Conservation (phyloP, 2,113 vertebrate species). For the Phalacrocorax aristotelis region DNA sequence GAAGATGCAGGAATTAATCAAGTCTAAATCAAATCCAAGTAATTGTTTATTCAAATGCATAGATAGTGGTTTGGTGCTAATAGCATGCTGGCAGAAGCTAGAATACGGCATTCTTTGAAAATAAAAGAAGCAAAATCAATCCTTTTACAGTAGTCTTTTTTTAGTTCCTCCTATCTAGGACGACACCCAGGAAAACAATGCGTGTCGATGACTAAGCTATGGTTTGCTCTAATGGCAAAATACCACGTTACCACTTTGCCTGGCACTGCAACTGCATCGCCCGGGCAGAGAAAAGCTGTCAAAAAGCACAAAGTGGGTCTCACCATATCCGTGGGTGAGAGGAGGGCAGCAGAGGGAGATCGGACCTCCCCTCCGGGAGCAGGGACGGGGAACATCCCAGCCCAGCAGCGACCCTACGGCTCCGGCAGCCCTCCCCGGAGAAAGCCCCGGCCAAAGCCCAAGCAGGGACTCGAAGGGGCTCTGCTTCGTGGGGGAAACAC, state of each 20-base stretch:
- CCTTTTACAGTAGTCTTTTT: background rate
- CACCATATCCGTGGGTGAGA: fast-evolving
- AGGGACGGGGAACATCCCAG: background rate
- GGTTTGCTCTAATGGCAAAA: background rate
- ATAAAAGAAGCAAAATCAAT: background rate
- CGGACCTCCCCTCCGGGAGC: background rate
- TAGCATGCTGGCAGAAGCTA: background rate
- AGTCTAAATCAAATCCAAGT: background rate
- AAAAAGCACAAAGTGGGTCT: background rate
- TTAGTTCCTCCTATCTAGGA: background rate
- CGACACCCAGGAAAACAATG: background rate
- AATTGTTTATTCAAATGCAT: background rate
- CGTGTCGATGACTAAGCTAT: too few species aligned
- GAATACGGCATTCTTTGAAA: background rate
- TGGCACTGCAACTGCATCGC: background rate
- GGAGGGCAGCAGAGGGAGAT: background rate
- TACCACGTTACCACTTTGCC: fast-evolving
- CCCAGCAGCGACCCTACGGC: background rate
- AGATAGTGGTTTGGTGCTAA: background rate
- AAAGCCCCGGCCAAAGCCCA: background rate
- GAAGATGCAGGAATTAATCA: background rate
- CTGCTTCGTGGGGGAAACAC: too few species aligned
- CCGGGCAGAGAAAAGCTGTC: background rate
- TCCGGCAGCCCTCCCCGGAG: background rate
- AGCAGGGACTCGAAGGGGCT: fast-evolving